Evolutionary conservation across 1,140 invertebrate genomes (phyloP).

Genomic region (Frieseomelitta varia): DNA sequence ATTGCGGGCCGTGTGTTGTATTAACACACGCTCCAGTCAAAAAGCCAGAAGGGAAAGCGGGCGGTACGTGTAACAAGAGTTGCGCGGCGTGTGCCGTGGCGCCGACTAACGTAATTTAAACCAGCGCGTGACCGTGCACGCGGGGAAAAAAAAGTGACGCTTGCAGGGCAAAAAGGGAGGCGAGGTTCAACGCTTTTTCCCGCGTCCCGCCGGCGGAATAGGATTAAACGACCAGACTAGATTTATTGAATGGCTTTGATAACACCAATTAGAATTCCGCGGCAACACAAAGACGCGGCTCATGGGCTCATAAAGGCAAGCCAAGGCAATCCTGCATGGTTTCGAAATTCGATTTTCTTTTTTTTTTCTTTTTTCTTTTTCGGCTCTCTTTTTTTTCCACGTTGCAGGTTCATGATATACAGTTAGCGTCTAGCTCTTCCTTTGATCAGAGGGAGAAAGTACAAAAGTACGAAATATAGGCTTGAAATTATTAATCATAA

Average conservation of each 20-base stretch:
- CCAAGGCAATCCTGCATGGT: neutral
- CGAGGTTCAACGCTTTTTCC: neutral
- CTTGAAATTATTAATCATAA: too few relatives aligned
- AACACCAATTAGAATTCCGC: conserved; percentile 4
- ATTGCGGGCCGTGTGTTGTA: conserved; percentile 28
- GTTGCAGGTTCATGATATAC: neutral
- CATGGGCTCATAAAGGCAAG: neutral
- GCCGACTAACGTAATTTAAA: conserved; percentile 21
- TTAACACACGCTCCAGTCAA: neutral
- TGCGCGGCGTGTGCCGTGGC: neutral
- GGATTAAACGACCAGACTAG: conserved; percentile 18
- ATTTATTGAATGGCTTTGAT: conserved; percentile 20
- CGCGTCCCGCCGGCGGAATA: neutral
- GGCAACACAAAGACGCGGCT: neutral
- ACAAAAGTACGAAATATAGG: too few relatives aligned
- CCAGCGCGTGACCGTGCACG: neutral
- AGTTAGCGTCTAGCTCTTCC: too few relatives aligned
- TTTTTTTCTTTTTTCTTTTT: too few relatives aligned
- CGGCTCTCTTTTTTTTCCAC: neutral
- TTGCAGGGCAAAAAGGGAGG: neutral
- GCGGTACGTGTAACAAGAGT: conserved; percentile 28
- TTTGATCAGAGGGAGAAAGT: too few relatives aligned
- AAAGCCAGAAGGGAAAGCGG: conserved; percentile 5
- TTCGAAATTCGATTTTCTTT: neutral
- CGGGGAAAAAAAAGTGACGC: conserved; percentile 12